Base-by-base conservation (phyloP, 2,113 vertebrate genomes). In the Eira barbara region DNA sequence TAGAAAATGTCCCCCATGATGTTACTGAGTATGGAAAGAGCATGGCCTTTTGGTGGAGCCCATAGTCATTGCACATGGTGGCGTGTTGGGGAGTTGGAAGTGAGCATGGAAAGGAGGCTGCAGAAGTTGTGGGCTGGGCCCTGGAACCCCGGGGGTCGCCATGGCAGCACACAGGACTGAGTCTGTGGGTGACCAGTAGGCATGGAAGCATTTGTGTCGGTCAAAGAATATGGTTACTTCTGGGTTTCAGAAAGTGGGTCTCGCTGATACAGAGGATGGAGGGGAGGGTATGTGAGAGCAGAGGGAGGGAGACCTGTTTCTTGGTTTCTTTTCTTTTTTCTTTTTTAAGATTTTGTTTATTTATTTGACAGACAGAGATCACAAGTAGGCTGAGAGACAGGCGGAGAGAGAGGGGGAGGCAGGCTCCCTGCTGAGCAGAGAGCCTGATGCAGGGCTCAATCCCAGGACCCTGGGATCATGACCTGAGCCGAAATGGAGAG, bases 121-220 rank as follows among this genome's bases (percentile, higher is more conserved):
- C 1, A n/a, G 23, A 39, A 21, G 47, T 2, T 13, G 10, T 2
- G 31, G 36, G 45, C 23, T 18, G 34, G 55, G 52, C 31, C 27
- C 7, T 25, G 65, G 84, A 6, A 1, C 0, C 0, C 36, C 11
- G 5, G 29, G 29, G 59, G 52, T 34, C 42, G 13, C 14, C 63
- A 7, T 0, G 2, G 27, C 11, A 34, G 63, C 76, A 13, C 0
- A 0, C 1, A 0, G 20, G 27, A 18, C 47, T 69, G 82, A 2
- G 36, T 69, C 61, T 49, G 47, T 57, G 42, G 59, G 5, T 13
- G 4, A 42, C 65, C 2, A 15, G 27, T n/a, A 65, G 34, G 34
- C 39, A 7, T 0, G 1, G 47, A 42, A 78, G 21, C 17, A 12
- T 36, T 45, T 18, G 36, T 2, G 12, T 23, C 7, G 0, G 5